A percentile compares a stretch with the other conserved stretches of the same genome.
phyloP scores from a whole-genome alignment of 2,113 vertebrate species.

The Garra rufa region DNA sequence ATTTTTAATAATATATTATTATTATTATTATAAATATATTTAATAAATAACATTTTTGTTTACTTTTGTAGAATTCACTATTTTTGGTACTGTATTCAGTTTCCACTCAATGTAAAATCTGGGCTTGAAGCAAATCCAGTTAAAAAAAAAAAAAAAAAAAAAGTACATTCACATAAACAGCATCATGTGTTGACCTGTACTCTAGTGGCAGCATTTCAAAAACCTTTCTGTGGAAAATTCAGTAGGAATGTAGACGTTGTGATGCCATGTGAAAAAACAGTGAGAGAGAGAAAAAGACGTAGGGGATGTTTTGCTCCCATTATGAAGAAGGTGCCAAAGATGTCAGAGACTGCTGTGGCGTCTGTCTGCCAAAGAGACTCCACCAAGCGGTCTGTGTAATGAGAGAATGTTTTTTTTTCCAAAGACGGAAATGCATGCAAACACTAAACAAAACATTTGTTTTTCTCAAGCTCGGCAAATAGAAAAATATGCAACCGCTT shows the following conservation, averaged over 20 bases:
- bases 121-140: neutral
- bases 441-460: constrained; percentile 69
- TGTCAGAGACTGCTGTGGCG: constrained; percentile 65
- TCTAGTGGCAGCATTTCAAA: neutral
- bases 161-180: neutral
- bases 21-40: too few relatives aligned
- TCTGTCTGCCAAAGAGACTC: constrained; percentile 63
- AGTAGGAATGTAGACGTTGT: neutral
- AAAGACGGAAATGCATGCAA: constrained; percentile 41
- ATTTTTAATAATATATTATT: too few relatives aligned
- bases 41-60: too few relatives aligned
- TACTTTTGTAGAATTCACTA: neutral
- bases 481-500: constrained; percentile 55
- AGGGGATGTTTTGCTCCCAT: neutral
- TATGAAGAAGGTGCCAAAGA: constrained; percentile 61
- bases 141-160: too few relatives aligned
- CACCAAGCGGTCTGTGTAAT: constrained; percentile 67
- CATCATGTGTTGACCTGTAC: neutral
- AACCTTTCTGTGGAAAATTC: neutral
- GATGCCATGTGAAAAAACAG: constrained; percentile 6
- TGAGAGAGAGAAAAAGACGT: constrained; percentile 55
- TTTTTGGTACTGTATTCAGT: neutral
- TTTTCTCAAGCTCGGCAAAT: constrained; percentile 66
- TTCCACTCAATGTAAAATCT: neutral
- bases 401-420: constrained; percentile 60